Conservation (phyloP, 1,140 invertebrate species). For the Meteorus sp. region DNA sequence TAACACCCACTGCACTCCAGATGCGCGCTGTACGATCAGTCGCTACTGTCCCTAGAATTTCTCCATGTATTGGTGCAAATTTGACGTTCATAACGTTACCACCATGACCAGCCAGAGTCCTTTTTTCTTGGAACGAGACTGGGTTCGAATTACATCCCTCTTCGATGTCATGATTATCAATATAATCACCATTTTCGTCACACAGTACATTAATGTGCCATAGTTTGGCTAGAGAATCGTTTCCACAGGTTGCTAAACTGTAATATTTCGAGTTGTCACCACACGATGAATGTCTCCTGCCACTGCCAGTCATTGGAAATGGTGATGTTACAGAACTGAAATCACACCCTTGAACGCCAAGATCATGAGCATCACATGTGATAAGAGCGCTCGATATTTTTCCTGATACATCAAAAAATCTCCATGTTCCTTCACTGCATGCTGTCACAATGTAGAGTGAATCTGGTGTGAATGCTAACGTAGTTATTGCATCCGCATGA, state of each 20-base stretch:
- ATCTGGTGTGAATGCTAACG: constrained; percentile 68
- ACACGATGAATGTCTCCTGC: constrained; percentile 31
- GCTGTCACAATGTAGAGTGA: constrained; percentile 66
- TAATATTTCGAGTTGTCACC: constrained; percentile 50
- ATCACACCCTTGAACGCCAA: constrained; percentile 70
- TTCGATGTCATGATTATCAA: constrained; percentile 10
- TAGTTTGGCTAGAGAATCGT: constrained; percentile 72
- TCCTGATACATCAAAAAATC: constrained; percentile 40
- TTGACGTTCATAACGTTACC: constrained; percentile 64
- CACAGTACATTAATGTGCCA: constrained; percentile 64
- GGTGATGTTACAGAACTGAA: constrained; percentile 61
- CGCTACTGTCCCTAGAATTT: constrained; percentile 64
- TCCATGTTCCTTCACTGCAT: constrained; percentile 67
- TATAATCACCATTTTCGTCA: constrained; percentile 7
- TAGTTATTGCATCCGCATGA: constrained; percentile 64
- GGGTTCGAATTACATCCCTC: not conserved
- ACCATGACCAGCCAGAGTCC: constrained; percentile 59
- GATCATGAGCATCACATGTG: constrained; percentile 66
- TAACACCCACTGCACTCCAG: constrained; percentile 65
- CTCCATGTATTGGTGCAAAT: constrained; percentile 61
- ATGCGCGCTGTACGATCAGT: constrained; percentile 66
- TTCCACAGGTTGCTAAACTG: constrained; percentile 70
- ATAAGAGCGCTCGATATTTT: constrained; percentile 34
- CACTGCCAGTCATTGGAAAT: constrained; percentile 38
- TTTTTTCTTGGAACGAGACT: constrained; percentile 33